Percentiles rank a stretch among this genome's conserved stretches.
phyloP scores from a whole-genome alignment of 2,113 vertebrate genomes.

The Tenebrosternarchus preto region DNA sequence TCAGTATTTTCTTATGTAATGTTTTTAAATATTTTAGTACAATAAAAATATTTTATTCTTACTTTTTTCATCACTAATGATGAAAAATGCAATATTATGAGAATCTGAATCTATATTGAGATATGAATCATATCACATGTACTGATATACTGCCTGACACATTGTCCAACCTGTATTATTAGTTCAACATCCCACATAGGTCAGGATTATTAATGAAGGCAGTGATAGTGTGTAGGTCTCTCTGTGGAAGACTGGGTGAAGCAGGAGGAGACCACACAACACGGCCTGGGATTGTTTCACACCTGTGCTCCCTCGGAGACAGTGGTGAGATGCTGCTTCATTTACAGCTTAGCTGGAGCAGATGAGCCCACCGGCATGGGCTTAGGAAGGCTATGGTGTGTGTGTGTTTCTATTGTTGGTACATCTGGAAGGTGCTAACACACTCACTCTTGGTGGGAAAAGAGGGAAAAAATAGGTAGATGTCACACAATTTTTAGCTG shows the following conservation, averaged over 20 bases:
- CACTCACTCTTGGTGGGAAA: constrained; percentile 62
- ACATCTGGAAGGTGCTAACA: constrained; percentile 69
- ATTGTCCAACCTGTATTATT: background rate
- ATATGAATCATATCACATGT: too few species aligned
- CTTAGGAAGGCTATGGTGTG: constrained; percentile 25
- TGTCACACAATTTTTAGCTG: constrained; percentile 70
- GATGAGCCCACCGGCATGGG: constrained; percentile 63
- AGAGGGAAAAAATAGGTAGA: constrained; percentile 66
- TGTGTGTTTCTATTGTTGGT: background rate
- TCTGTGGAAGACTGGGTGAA: background rate
- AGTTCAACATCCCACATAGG: background rate
- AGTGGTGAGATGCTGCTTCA: constrained; percentile 60
- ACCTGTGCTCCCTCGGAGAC: constrained; percentile 58
- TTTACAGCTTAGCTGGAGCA: constrained; percentile 72
- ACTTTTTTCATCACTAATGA: too few species aligned
- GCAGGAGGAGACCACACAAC: background rate
- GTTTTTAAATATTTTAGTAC: too few species aligned
- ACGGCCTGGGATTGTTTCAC: constrained; percentile 67
- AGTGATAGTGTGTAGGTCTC: constrained; percentile 14
- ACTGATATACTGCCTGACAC: constrained; percentile 7
- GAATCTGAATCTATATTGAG: background rate
- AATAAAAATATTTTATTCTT: too few species aligned
- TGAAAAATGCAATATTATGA: background rate
- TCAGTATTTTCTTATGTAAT: too few species aligned
- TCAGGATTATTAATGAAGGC: constrained; percentile 8